A percentile compares a stretch with the other conserved stretches of the same genome.
These are phyloP conservation scores for Acrocephalus arundinaceus DNA, from an alignment of 2,113 vertebrate genomes.

Conservation along the genomic window DNA sequence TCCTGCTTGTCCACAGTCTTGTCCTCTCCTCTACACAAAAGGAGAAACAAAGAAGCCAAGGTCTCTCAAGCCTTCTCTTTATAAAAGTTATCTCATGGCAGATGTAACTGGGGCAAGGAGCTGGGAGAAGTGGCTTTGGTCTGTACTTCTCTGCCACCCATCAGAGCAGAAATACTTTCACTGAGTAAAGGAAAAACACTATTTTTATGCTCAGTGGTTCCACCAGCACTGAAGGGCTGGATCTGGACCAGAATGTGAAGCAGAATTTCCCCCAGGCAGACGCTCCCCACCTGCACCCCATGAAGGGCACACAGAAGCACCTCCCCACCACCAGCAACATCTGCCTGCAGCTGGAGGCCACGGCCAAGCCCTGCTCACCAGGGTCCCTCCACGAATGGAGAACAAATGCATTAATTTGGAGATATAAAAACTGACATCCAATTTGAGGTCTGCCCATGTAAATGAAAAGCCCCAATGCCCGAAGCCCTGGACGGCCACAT, in stretches of 20 bases:
- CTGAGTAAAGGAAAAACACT: rapidly evolving
- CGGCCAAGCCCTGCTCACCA: background rate
- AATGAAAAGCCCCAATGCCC: conserved; percentile 5
- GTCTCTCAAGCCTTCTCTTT: background rate
- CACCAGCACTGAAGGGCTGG: rapidly evolving
- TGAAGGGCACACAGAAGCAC: rapidly evolving
- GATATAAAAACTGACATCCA: background rate
- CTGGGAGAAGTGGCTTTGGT: background rate
- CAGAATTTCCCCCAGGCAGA: background rate
- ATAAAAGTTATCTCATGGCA: background rate
- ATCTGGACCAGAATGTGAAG: background rate
- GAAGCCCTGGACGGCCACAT: background rate
- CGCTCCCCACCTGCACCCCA: background rate
- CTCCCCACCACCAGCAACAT: background rate
- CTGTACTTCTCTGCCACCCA: background rate
- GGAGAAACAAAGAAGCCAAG: background rate
- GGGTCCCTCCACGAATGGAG: background rate
- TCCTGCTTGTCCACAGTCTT: background rate
- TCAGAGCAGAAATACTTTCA: background rate
- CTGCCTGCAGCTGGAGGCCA: background rate
- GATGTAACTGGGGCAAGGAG: background rate
- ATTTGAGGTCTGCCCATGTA: conserved; percentile 25
- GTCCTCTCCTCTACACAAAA: background rate
- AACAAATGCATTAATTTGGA: conserved; percentile 36
- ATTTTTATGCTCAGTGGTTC: rapidly evolving